Evolutionary conservation across 2,888 invertebrate species (phyloP), one percentile per base, ranked within the genome.

Genomic region (Drosophila parthenogenetica): DNA sequence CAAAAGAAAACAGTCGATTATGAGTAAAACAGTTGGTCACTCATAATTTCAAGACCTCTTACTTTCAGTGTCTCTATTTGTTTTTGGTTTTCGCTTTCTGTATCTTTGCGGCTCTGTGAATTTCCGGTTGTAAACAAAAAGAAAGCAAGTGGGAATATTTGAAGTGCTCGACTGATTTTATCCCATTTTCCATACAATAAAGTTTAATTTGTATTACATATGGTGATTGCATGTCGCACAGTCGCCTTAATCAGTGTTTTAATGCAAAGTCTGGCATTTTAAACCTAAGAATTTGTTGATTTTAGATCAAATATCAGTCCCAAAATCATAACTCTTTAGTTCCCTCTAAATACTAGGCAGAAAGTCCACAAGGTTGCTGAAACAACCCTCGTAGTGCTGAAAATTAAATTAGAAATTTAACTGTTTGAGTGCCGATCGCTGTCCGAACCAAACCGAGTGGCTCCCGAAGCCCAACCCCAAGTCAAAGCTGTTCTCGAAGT

Each of bases 351-450:
- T 7, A 1, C 25, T 5, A 5, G 25, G 25, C 25, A 7, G 7
- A 1, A 25, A 7, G 5, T 25, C 29, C 5, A 59, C 84, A 83
- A 81, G 87, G 83, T 45, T 32, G 37, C 8, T n/a, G 3, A 25
- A 39, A 59, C 73, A 69, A 64, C 61, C 55, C 66, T 61, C 57
- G 50, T 37, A 13, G 55, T 45, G 32, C 22, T 57, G 49, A 81
- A 84, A 90, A 90, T 90, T 89, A 67, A 90, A 90, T 90, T 90
- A 90, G 70, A 82, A 69, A 62, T 37, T 45, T 13, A 5, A 35
- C 13, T 13, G 35, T 13, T 11, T 68, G 50, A 35, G 32, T 45
- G 53, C 48, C 68, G 71, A 73, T 77, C 61, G 40, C 16, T 17
- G 22, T 11, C 7, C n/a, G 32, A 35, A 17, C n/a, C 10, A 10